Conservation (phyloP, 2,113 vertebrate species). For the Sula dactylatra region DNA sequence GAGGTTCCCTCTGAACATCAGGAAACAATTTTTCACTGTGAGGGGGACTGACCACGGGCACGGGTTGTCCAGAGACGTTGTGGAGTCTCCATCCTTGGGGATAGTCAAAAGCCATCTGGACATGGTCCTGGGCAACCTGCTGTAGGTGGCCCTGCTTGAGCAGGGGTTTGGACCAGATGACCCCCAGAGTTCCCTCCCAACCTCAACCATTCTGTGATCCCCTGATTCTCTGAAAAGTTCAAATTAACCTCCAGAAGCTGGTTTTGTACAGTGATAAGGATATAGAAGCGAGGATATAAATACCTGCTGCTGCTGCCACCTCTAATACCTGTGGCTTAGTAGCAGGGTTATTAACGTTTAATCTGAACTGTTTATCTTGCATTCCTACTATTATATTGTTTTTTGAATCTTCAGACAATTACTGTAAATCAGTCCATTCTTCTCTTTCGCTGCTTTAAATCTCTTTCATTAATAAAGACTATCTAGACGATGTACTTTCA, state of each 20-base stretch:
- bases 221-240: not conserved
- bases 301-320: not conserved
- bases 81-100: not conserved
- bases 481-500: not conserved
- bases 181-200: not conserved
- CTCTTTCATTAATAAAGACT: not conserved
- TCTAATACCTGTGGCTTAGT: not conserved
- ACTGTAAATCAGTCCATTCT: not conserved
- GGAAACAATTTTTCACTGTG: not conserved
- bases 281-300: not conserved
- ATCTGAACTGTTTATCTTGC: not conserved
- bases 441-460: not conserved
- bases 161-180: not conserved
- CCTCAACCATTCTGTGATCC: not conserved
- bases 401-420: not conserved
- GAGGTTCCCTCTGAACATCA: not conserved
- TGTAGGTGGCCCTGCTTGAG: not conserved
- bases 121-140: not conserved
- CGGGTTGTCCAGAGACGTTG: not conserved
- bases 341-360: not conserved
- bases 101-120: not conserved
- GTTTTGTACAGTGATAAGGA: not conserved
- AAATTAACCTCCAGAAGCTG: not conserved
- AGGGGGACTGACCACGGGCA: fast-evolving
- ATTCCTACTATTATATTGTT: not conserved